Evolutionary conservation across 64 coral and sea anemone genomes (phyloP), one percentile per base, ranked within the genome.

Genomic region (Actinia tenebrosa): DNA sequence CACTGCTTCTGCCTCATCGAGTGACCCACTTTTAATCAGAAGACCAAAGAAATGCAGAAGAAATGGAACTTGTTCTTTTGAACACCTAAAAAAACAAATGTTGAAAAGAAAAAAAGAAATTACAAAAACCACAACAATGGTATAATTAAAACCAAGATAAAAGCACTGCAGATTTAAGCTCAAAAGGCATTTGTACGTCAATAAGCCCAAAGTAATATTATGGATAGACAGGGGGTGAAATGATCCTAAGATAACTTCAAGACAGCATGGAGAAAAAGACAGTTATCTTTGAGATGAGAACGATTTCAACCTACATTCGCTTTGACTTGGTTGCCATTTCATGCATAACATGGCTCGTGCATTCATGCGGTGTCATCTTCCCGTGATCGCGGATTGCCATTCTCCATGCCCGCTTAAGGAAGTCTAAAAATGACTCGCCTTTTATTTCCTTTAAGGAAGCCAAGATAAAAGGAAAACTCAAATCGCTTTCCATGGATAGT

Each of bases 381-480:
- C 46, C 16, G 6, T 7, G 46, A 43, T 82, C 80, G 1, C 10
- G 0, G 80, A 56, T 82, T 20, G 15, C 80, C 8, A 82, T 15
- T 47, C 80, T 6, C 80, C 80, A 82, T 15, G 78, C 78, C 18
- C 78, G 23, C 78, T 80, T 52, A 11, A 80, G 78, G 46, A 80
- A 80, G 14, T 82, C 80, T 23, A 47, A 1, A 56, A 45, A 23
- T 8, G 43, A 47, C 46, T 46, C 80, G 10, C 80, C 84, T 7
- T 86, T 86, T 7, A 61, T 4, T 63, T n/a, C 84, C 13, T 66
- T 66, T 22, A 86, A 15, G 9, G 59, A 45, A 14, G 84, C 56
- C 30, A 86, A 14, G 3, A 86, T 69, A 66, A 86, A 86, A 15
- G 84, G 56, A 27, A 61, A 27, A 53, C 84, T 86, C 19, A 86